Conservation (phyloP, 2,797 vertebrate species). For the Psittacula echo region DNA sequence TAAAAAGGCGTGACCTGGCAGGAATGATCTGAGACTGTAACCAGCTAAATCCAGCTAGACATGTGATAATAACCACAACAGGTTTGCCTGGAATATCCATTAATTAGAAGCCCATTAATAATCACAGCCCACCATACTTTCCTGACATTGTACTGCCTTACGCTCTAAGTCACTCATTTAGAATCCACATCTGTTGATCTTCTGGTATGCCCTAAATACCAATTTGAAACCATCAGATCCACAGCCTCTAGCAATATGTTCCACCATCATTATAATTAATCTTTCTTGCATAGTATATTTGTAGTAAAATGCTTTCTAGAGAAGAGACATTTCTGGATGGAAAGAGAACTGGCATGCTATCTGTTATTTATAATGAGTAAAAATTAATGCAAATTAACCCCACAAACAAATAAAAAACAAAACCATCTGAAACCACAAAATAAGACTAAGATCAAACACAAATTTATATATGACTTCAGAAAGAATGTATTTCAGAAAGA, state of each 20-base stretch:
- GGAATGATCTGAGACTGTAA: not conserved
- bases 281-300: not conserved
- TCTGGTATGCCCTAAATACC: slow-evolving; percentile 21
- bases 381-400: not conserved
- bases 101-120: slow-evolving; percentile 1
- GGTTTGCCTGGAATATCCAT: not conserved
- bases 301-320: not conserved
- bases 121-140: not conserved
- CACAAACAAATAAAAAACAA: not conserved
- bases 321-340: not conserved
- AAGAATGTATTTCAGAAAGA: not conserved
- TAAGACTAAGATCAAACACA: not conserved
- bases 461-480: not conserved
- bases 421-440: not conserved
- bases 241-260: not conserved
- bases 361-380: not conserved
- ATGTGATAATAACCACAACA: not conserved
- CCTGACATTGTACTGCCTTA: slow-evolving; percentile 27
- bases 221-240: slow-evolving; percentile 33
- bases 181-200: not conserved
- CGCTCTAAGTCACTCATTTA: slow-evolving; percentile 30
- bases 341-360: not conserved
- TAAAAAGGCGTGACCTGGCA: not conserved
- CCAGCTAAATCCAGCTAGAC: not conserved
- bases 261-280: not conserved